Conservation (phyloP, 2,113 vertebrate species). For the Rutilus rutilus region DNA sequence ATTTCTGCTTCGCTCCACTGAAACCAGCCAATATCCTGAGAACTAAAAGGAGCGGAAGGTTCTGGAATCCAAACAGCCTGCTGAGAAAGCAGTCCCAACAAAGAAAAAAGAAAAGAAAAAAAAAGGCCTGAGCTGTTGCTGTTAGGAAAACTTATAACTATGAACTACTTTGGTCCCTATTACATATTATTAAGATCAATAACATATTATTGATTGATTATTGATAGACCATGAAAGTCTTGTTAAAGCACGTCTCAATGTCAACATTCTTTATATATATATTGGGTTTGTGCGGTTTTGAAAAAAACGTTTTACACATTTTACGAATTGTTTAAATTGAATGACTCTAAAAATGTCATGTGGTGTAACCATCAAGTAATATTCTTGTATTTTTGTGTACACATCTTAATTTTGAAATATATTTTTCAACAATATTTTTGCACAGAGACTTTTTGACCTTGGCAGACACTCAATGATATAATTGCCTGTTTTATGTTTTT, state of each 20-base stretch:
- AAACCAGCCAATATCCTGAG: constrained; percentile 32
- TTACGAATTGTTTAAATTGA: not conserved
- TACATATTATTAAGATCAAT: not conserved
- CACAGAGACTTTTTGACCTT: not conserved
- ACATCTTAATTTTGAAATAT: not conserved
- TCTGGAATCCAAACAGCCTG: constrained; percentile 18
- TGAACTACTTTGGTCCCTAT: not conserved
- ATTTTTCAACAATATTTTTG: not conserved
- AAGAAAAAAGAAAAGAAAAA: not conserved
- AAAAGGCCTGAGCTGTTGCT: not conserved
- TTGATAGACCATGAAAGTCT: not conserved
- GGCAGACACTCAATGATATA: not conserved
- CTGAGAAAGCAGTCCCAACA: not conserved
- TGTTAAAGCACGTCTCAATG: not conserved
- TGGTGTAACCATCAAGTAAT: not conserved
- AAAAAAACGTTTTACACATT: not conserved
- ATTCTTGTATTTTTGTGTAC: not conserved
- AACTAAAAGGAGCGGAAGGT: constrained; percentile 15
- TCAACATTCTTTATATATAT: not conserved
- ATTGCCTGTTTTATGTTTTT: not conserved
- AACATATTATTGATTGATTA: not conserved
- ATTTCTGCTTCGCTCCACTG: constrained; percentile 22
- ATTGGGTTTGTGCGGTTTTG: not conserved
- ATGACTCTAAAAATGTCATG: not conserved
- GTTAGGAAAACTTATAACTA: not conserved